Base-by-base conservation (phyloP, 2,797 vertebrate genomes). In the Rhadinocentrus ornatus region DNA sequence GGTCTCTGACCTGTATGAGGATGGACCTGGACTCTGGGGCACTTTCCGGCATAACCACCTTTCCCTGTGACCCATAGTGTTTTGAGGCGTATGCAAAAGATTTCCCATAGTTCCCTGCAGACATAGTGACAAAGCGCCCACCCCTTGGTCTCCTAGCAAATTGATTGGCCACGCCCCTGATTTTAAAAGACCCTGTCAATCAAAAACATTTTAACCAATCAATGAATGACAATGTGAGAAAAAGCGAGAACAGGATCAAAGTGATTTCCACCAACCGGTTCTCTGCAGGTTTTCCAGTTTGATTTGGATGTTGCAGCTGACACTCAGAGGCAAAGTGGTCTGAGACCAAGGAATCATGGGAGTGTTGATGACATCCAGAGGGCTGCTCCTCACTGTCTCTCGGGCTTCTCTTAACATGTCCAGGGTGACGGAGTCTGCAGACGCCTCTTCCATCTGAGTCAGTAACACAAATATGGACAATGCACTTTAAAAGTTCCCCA, bases 271-370 rank as follows among this genome's bases (percentile, higher is more conserved):
- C 89, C 8, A 0, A 94, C 94, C 95, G 0, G 93, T 95, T 67
- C 68, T 90, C 84, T 95, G 95, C 94, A 95, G 90, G 93, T 95
- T 95, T 83, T 95, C 94, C 78, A 95, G 79, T 80, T 95, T 95
- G 67, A 95, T 80, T 56, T 93, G 80, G 66, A 94, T 62, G 39
- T 85, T 87, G 81, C 91, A 88, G 73, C 61, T 20, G 44, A 75
- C 10, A 48, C 62, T 59, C 18, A 85, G 81, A 2, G 91, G 90
- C 54, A 95, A 74, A 13, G 91, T 85, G 24, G 93, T 95, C 79
- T 92, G 92, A 50, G 75, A 69, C 90, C 91, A 93, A 27, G 82
- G 54, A 63, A 95, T 92, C 77, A 92, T 88, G 64, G 94, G 94
- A 27, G 95, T 95, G 54, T 92, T 85, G 80, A 95, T 90, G 70